phyloP scores from a whole-genome alignment of 1,140 invertebrate genomes.

The Drosophila punjabiensis region DNA sequence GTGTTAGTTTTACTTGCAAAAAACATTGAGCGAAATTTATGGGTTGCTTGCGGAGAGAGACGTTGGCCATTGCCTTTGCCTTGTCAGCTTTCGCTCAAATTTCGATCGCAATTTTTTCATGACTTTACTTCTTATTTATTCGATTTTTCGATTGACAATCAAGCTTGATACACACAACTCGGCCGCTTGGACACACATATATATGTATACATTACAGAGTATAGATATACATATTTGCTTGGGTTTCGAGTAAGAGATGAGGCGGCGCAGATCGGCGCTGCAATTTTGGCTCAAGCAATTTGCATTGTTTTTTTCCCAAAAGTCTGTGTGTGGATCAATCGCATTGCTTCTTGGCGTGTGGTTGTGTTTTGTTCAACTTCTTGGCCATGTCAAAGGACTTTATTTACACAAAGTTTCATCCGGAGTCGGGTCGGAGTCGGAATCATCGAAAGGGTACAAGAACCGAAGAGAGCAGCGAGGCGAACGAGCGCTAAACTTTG shows the following conservation, averaged over 20 bases:
- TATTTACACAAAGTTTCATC: constrained; percentile 84
- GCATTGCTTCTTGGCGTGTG: constrained; percentile 72
- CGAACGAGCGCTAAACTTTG: constrained; percentile 70
- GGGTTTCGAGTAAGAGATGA: constrained; percentile 36
- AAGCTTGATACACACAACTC: constrained; percentile 84
- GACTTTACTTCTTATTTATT: constrained; percentile 34
- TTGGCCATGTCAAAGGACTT: constrained; percentile 77
- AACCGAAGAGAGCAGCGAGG: constrained; percentile 13
- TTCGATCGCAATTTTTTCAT: constrained; percentile 77
- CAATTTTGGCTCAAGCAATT: constrained; percentile 54
- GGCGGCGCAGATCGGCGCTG: constrained; percentile 24
- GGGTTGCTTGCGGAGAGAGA: constrained; percentile 32
- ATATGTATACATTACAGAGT: constrained; percentile 37
- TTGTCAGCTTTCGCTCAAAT: constrained; percentile 57
- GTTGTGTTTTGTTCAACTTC: constrained; percentile 36
- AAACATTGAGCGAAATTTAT: constrained; percentile 77
- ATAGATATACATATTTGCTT: constrained; percentile 44
- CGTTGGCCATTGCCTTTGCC: constrained; percentile 23
- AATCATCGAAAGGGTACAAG: neutral
- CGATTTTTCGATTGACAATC: constrained; percentile 50
- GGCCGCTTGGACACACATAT: constrained; percentile 58
- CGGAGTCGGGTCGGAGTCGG: constrained; percentile 2
- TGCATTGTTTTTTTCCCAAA: constrained; percentile 31
- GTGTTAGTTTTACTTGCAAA: constrained; percentile 51
- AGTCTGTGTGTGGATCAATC: constrained; percentile 77